Evolutionary conservation across 2,888 invertebrate genomes (phyloP), one percentile per base, ranked within the genome.

Genomic region (Panzeria rudis): DNA sequence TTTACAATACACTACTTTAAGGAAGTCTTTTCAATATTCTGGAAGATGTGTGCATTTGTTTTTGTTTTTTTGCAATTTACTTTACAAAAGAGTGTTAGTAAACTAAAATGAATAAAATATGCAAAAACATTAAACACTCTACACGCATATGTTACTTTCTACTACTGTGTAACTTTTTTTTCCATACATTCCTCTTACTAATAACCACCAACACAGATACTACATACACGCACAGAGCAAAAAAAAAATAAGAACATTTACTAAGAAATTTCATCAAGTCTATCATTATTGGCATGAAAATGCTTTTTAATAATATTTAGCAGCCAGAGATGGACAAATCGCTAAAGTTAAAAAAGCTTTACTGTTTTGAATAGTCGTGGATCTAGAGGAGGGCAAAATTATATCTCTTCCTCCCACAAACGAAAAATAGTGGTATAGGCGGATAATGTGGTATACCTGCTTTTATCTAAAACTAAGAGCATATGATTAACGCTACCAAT

Each of bases 71-170:
- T 77, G 56, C 56, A 69, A 78, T 4, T 76, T 72, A 66, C 66
- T 72, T 17, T 56, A 20, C 38, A 75, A 56, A 77, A 79, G 78
- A 69, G 50, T 69, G 72, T 76, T 72, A 68, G 66, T 54, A 66
- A 80, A 71, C 62, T 69, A 56, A 77, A 56, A 64, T 41, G 50
- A 72, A 71, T 50, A 17, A 50, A 59, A 50, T 68, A 68, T 47
- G 47, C 23, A 76, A 35, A 61, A 59, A 71, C 54, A 44, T 7
- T 41, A 44, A 25, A 62, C 38, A 50, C 50, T 71, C 47, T 35
- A 54, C 82, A 82, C 82, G 85, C 82, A 82, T 72, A 73, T 85
- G 79, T 79, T 85, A 79, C 82, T 85, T 85, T 85, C 85, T 82
- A 82, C 85, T 62, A 73, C 73, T 69, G 81, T 54, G 47, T 52